Evolutionary conservation across 2,888 invertebrate species (phyloP), one percentile per base, ranked within the genome.

Genomic region (Limnephilus marmoratus): DNA sequence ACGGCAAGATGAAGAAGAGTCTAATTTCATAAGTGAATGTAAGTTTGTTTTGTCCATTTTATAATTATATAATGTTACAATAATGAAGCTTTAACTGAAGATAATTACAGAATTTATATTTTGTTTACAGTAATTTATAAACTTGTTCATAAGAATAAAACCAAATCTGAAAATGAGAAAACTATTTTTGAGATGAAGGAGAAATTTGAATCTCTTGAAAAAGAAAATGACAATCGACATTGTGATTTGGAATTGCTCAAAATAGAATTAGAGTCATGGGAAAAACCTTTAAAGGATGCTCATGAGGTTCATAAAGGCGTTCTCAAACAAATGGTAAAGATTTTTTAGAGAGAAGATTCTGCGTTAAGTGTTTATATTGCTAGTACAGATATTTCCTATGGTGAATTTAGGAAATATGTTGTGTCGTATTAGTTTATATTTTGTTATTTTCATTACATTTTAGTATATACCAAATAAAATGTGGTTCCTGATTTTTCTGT

Each of bases 301-400:
- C 37, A 81, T 37, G 85, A 91, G 11, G 24, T n/a, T 13, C 34
- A 90, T 81, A 91, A 92, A 29, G 87, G 41, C 0, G 18, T 37
- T 34, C 41, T 41, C 13, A 91, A 86, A n/a, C 87, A 93, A 91
- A 90, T 91, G 92, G 93, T 93, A 82, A 81, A 31, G 31, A n/a
- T n/a, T 90, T 80, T 68, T 89, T 68, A 5, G 68, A 34, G 15
- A 12, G 29, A 29, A 82, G 15, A 29, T 29, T 81, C 31, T 31
- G 82, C 18, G n/a, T 81, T 29, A 37, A 34, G 3, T 11, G 31
- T 31, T 31, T 82, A 82, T 34, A 29, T 82, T 29, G 15, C 31
- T 31, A 31, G 31, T 15, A 82, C 11, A 82, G 29, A 31, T 81
- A 81, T 15, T 82, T 31, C 34, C 34, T 31, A 3, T 5, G 31